Base-by-base conservation (phyloP, 92 coral and sea anemone genomes). In the Actinostola sp. region DNA sequence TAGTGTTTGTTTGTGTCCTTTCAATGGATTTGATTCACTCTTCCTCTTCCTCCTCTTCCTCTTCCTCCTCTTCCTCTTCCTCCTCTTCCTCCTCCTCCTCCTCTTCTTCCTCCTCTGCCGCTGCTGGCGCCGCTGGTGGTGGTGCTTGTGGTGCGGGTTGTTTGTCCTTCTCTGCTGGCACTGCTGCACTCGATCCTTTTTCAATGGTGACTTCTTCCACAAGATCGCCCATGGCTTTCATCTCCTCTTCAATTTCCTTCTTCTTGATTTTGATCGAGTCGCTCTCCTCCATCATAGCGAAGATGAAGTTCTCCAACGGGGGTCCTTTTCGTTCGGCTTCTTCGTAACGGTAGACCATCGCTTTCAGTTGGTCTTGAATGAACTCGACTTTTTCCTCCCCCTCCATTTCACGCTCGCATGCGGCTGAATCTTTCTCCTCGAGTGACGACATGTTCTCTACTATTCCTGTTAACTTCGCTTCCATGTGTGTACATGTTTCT, bases 261-360 rank as follows among this genome's bases (percentile, higher is more conserved):
- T 45, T 52, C 77, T 83, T 90, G 21, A 43, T 41, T 36, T 49
- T 65, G 19, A 33, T 42, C 35, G 32, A 45, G 42, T 75, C 97
- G 23, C 19, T 39, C 7, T 91, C 97, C 12, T 83, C 85, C 71
- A 82, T 72, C 35, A 91, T 54, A 0, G 76, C 74, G 48, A 83
- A 88, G 25, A 91, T 63, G 45, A 61, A 31, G 16, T 58, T 43
- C 58, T 91, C 97, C 13, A 79, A 66, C 10, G 97, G 92, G 14
- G 82, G 92, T 26, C 60, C 84, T 53, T 88, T 83, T 0, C 97
- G 89, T 45, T 88, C 92, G n/a, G 86, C 87, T 30, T 91, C 97
- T 55, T 91, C 97, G 27, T 82, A 82, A 27, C 97, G 79, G 36
- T 70, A 66, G 38, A 79, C 82, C 65, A 65, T 73, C 15, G 89